Evolutionary conservation across 1,140 invertebrate species (phyloP).

Genomic region (Pseudoatta argentina): DNA sequence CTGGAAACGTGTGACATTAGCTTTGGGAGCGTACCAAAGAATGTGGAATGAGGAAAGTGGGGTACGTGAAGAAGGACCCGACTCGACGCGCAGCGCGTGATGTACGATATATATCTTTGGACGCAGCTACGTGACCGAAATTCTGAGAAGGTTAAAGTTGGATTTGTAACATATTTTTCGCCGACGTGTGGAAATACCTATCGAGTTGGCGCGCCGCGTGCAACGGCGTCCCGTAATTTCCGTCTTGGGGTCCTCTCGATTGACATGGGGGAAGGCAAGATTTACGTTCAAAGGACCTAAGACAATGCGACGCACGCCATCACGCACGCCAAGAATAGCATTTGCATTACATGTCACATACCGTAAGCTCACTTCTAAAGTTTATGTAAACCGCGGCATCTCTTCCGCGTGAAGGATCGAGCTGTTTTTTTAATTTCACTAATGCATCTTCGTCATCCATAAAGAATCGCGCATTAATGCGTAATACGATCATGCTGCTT

Average conservation of each 20-base stretch:
- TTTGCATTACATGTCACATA: conserved; percentile 11
- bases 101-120: conserved; percentile 77
- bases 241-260: conserved; percentile 69
- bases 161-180: conserved; percentile 82
- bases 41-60: conserved; percentile 72
- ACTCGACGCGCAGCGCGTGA: conserved; percentile 67
- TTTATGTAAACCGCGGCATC: conserved; percentile 1
- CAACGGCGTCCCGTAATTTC: conserved; percentile 75
- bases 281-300: conserved; percentile 71
- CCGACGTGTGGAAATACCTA: conserved; percentile 77
- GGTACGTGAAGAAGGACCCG: conserved; percentile 73
- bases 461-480: neutral
- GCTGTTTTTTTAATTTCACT: conserved; percentile 15
- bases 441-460: neutral
- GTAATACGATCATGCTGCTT: neutral
- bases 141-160: conserved; percentile 77
- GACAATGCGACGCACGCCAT: neutral
- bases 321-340: conserved; percentile 14
- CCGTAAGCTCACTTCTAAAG: conserved; percentile 32
- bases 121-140: conserved; percentile 78
- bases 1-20: conserved; percentile 73
- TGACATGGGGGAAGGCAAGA: conserved; percentile 74
- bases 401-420: neutral
- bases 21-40: conserved; percentile 57
- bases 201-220: conserved; percentile 70